Percentiles rank a stretch among this genome's conserved stretches.
phyloP scores from a whole-genome alignment of 2,797 vertebrate species.

The Urophycis tenuis region DNA sequence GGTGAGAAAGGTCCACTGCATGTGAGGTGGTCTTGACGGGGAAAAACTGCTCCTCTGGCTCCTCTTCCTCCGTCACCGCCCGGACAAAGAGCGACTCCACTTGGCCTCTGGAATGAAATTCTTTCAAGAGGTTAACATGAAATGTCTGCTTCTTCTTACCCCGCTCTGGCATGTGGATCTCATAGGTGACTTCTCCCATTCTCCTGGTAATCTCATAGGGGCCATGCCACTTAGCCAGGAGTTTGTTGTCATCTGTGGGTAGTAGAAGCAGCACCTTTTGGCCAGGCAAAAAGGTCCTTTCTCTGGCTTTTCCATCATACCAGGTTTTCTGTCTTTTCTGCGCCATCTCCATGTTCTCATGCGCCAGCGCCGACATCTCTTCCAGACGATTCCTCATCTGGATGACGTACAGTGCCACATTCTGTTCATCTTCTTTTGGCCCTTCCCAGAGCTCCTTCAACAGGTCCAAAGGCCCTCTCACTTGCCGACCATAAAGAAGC shows the following conservation, averaged over 20 bases:
- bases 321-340: background rate
- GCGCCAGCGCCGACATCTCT: too few relatives aligned
- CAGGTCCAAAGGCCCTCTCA: background rate
- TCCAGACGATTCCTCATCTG: background rate
- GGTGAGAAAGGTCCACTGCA: too few relatives aligned
- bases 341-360: background rate
- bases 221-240: constrained; percentile 11
- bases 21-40: too few relatives aligned
- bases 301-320: background rate
- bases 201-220: constrained; percentile 5
- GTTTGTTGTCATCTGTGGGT: background rate
- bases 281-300: background rate
- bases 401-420: background rate
- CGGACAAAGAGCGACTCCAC: too few relatives aligned
- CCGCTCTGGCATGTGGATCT: constrained; percentile 8
- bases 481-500: constrained; percentile 3
- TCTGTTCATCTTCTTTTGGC: too few relatives aligned
- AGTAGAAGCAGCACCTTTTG: background rate
- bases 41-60: too few relatives aligned
- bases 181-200: constrained; percentile 2
- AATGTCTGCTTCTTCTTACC: too few relatives aligned
- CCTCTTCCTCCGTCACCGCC: too few relatives aligned
- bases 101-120: too few relatives aligned
- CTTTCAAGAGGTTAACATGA: too few relatives aligned
- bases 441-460: too few relatives aligned